Evolutionary conservation across 2,888 invertebrate species (phyloP).

Genomic region (Pandemis corylana): DNA sequence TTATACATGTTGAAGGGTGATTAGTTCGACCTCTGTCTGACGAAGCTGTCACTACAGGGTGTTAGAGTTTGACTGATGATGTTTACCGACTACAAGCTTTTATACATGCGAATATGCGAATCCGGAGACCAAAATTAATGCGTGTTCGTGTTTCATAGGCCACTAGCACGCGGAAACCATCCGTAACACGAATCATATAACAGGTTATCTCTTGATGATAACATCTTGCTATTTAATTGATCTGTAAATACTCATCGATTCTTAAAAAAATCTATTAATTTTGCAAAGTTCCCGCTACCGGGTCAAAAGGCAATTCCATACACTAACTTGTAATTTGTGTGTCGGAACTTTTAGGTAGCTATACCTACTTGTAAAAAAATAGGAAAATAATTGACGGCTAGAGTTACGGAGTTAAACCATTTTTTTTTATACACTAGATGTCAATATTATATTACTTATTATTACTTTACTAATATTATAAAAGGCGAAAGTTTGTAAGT

Average conservation of each 20-base stretch:
- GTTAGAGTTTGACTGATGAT: slow-evolving; percentile 66
- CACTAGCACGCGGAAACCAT: slow-evolving; percentile 21
- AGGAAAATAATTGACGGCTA: no score
- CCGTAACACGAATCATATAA: slow-evolving; percentile 18
- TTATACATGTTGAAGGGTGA: slow-evolving; percentile 67
- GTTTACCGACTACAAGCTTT: slow-evolving; percentile 48
- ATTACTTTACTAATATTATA: no score
- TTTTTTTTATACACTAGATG: no score
- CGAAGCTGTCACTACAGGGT: slow-evolving; percentile 56
- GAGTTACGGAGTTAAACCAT: no score
- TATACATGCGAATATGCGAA: slow-evolving; percentile 45
- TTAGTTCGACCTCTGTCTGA: slow-evolving; percentile 48
- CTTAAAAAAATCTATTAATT: slow-evolving; percentile 11
- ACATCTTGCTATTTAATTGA: slow-evolving; percentile 23
- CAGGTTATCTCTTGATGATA: slow-evolving; percentile 28
- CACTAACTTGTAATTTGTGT: not conserved
- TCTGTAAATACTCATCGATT: slow-evolving; percentile 3
- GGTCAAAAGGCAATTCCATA: not conserved
- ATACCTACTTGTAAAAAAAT: no score
- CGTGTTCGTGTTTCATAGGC: not conserved
- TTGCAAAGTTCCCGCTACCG: slow-evolving; percentile 10
- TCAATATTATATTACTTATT: no score
- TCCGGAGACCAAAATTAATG: slow-evolving; percentile 38
- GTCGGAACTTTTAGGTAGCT: no score
- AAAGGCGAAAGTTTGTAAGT: no score